Evolutionary conservation across 1,140 invertebrate species (phyloP).

Genomic region (Uloborus diversus): DNA sequence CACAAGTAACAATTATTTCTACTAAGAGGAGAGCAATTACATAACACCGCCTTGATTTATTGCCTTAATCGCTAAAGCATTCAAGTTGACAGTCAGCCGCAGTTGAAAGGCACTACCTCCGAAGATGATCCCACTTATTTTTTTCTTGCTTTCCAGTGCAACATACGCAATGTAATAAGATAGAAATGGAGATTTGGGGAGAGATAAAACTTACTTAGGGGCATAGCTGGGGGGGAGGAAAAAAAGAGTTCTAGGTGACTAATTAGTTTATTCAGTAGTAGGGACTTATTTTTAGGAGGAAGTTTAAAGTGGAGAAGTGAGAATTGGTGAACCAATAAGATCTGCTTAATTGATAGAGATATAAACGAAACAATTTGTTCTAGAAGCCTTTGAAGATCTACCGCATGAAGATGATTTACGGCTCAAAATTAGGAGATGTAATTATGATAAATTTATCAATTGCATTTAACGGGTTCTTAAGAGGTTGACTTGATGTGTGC

Average conservation of each 20-base stretch:
- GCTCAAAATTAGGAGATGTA: too few relatives aligned
- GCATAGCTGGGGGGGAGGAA: background rate
- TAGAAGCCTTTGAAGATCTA: too few relatives aligned
- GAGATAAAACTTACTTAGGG: slow-evolving; percentile 16
- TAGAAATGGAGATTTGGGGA: too few relatives aligned
- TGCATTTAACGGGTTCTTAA: too few relatives aligned
- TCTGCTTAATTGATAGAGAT: background rate
- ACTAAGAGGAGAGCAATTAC: slow-evolving; percentile 36
- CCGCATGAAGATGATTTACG: too few relatives aligned
- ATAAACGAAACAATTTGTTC: background rate
- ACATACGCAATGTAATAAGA: too few relatives aligned
- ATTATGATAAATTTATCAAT: too few relatives aligned
- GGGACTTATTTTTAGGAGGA: slow-evolving; percentile 24
- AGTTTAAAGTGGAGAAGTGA: background rate
- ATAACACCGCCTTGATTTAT: slow-evolving; percentile 48
- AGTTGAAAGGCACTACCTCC: slow-evolving; percentile 23
- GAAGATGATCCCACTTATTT: slow-evolving; percentile 6
- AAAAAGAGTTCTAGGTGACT: slow-evolving; percentile 10
- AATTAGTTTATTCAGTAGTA: slow-evolving; percentile 27
- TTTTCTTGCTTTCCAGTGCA: background rate
- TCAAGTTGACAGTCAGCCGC: slow-evolving; percentile 28
- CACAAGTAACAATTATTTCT: slow-evolving; percentile 23
- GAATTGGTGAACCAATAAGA: background rate
- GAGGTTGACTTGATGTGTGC: too few relatives aligned
- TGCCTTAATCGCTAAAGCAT: slow-evolving; percentile 40